Base-by-base conservation (phyloP, 2,888 invertebrate genomes). In the Vanessa cardui region DNA sequence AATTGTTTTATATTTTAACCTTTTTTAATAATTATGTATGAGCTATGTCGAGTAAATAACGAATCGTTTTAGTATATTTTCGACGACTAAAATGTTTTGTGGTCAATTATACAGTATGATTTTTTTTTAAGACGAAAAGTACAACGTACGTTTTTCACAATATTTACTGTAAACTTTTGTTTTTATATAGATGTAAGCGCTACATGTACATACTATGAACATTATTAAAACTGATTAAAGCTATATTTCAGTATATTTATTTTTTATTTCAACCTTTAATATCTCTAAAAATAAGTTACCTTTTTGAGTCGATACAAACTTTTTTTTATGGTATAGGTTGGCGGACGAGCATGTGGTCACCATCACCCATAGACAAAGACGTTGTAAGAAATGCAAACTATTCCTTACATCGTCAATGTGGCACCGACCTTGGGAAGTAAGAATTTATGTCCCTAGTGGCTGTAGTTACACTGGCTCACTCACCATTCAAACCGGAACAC, bases 181-280 rank as follows among this genome's bases (percentile, higher is more conserved):
- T 90, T 89, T 85, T 89, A 80, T 85, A 80, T 90, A 89, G 88
- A 82, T 80, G 71, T 90, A 90, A 90, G 88, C 78, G 86, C 86
- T 86, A 83, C 71, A 75, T 90, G 90, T 92, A 92, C 64, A 72
- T 72, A 83, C 90, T 88, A 90, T 77, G 76, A 81, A 84, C 86
- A 83, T 81, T 87, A 90, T 90, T 88, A 90, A 87, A 88, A 87
- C 81, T 88, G 87, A 91, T 89, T 92, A 92, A 92, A 92, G 89
- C 87, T 92, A 90, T 92, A 91, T 92, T 92, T 92, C 90, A 89
- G 83, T 90, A 88, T 46, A 67, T 39, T 16, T 62, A 58, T 61
- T 68, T 73, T 79, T 77, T 79, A 72, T 74, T 71, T 72, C 54
- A 65, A 61, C 46, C 12, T 12, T 26, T 21, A 0, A 12, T 2